Conservation (phyloP, 2,888 invertebrate species). For the Cryptocheilus praepositus region DNA sequence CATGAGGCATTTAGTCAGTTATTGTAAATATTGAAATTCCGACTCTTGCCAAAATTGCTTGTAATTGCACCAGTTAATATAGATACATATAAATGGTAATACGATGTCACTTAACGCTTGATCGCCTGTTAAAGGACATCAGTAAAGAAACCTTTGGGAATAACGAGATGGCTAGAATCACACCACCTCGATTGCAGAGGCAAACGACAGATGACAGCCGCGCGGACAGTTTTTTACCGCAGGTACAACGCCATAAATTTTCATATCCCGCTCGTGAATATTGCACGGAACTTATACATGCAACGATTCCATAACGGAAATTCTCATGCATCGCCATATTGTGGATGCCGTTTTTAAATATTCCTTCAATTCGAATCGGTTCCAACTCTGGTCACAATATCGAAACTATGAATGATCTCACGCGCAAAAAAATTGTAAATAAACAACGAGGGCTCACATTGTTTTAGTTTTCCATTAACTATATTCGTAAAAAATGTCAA, state of each 20-base stretch:
- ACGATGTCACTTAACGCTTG: too few species aligned
- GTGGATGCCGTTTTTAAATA: background rate
- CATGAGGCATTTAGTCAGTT: too few species aligned
- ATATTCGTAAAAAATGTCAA: background rate
- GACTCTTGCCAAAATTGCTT: background rate
- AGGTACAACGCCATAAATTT: conserved; percentile 41
- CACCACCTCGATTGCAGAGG: conserved; percentile 41
- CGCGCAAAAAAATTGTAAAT: conserved; percentile 20
- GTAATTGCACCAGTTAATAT: background rate
- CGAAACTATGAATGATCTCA: conserved; percentile 8
- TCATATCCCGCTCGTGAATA: background rate
- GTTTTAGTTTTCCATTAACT: too few species aligned
- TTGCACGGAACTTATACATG: background rate
- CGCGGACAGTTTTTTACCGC: conserved; percentile 50
- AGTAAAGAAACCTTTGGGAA: conserved; percentile 36
- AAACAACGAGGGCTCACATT: background rate
- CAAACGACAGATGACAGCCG: conserved; percentile 39
- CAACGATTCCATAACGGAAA: background rate
- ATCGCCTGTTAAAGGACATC: conserved; percentile 9
- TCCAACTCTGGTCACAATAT: too few species aligned
- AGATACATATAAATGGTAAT: too few species aligned
- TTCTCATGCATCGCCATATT: too few species aligned
- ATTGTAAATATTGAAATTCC: too few species aligned
- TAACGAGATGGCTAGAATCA: conserved; percentile 37
- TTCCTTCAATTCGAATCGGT: background rate